phyloP scores from a whole-genome alignment of 2,797 vertebrate genomes.

The Tympanoctomys barrerae region DNA sequence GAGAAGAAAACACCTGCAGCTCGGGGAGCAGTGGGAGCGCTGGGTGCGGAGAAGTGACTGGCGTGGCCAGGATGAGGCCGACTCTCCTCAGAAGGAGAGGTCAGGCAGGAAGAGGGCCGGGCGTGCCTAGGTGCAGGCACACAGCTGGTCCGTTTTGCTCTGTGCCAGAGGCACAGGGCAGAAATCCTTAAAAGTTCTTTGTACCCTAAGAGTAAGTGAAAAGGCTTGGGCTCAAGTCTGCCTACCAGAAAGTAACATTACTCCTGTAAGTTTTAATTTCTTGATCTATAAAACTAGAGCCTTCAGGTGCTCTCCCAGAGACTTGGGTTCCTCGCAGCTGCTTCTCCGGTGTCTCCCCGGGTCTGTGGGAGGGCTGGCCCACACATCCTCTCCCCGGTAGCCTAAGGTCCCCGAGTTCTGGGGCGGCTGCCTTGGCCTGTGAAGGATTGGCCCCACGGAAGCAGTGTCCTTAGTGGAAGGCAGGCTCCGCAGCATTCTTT shows the following conservation, averaged over 20 bases:
- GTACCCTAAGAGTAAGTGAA: not conserved
- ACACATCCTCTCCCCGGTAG: not conserved
- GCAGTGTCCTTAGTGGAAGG: not conserved
- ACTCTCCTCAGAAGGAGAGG: not conserved
- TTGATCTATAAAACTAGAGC: not conserved
- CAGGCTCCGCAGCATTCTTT: not conserved
- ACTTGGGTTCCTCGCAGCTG: not conserved
- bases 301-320: not conserved
- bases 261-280: not conserved
- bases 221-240: not conserved
- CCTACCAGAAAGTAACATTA: conserved; percentile 13
- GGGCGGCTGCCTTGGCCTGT: not conserved
- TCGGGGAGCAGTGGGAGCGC: not conserved
- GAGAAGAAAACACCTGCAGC: not conserved
- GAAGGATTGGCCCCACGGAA: not conserved
- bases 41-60: not conserved
- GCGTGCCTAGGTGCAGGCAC: not conserved
- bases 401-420: not conserved
- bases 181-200: conserved; percentile 36
- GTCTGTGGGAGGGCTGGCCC: not conserved
- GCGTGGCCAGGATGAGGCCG: not conserved
- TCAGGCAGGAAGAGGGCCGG: not conserved
- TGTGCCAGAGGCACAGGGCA: not conserved
- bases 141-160: not conserved
- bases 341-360: not conserved